Evolutionary conservation across 2,113 vertebrate genomes (phyloP).

Genomic region (Caretta caretta): DNA sequence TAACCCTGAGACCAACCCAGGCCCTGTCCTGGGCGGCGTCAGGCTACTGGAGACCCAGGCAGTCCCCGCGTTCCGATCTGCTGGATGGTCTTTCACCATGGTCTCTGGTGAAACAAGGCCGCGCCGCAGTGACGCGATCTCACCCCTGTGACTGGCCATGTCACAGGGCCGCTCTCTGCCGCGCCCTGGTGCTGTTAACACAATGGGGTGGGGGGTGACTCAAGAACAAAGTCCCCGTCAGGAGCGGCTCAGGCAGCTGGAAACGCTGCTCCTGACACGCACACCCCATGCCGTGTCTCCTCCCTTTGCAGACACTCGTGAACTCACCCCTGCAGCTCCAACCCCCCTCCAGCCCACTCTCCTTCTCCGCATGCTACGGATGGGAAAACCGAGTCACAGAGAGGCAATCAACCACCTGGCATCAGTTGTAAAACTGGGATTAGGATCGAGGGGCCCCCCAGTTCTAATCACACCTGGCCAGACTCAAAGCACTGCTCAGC

Average conservation of each 20-base stretch:
- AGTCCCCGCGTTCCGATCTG: neutral
- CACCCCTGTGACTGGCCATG: rapidly evolving
- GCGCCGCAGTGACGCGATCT: neutral
- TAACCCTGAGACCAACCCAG: neutral
- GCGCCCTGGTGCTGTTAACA: neutral
- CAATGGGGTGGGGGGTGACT: neutral
- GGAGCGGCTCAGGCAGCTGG: neutral
- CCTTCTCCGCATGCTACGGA: neutral
- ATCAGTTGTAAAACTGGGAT: neutral
- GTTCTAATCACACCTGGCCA: neutral
- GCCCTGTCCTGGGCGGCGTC: neutral
- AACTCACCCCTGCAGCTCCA: neutral
- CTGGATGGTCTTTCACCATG: no score
- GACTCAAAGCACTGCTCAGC: neutral
- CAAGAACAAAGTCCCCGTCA: neutral
- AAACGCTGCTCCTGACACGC: neutral
- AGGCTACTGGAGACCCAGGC: neutral
- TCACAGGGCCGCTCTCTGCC: neutral
- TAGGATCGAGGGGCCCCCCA: neutral
- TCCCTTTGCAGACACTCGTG: neutral
- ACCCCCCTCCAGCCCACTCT: neutral
- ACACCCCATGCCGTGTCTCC: rapidly evolving
- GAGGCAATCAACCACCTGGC: neutral
- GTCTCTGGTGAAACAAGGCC: neutral
- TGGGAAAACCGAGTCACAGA: neutral